A percentile compares a stretch with the other conserved stretches of the same genome.
Conservation (phyloP, 2,888 invertebrate species). For the Deladenus siricidicola region DNA sequence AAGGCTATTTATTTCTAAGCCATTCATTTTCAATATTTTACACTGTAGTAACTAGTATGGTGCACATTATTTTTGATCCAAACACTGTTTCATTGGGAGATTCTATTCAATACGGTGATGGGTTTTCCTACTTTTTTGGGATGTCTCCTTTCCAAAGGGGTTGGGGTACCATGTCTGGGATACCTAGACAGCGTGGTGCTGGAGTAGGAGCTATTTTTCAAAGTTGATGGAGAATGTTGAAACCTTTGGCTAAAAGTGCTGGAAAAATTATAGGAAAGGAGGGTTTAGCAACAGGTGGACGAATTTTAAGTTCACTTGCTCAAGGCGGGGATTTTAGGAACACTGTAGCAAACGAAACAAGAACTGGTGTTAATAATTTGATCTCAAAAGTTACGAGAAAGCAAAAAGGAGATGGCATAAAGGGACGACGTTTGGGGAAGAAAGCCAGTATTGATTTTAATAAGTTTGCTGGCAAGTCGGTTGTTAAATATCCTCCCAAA, state of each 20-base stretch:
- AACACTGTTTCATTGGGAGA: slow-evolving; percentile 4
- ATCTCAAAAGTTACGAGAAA: background rate
- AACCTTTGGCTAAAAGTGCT: too few species aligned
- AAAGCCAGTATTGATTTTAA: background rate
- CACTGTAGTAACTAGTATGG: background rate
- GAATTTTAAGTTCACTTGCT: background rate
- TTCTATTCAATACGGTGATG: slow-evolving; percentile 6
- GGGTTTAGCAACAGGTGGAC: slow-evolving; percentile 5
- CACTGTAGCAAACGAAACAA: background rate
- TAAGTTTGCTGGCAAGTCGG: background rate
- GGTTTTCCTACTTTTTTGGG: slow-evolving; percentile 1
- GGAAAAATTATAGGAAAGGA: slow-evolving; percentile 6
- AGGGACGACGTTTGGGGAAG: background rate
- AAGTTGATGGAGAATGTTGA: too few species aligned
- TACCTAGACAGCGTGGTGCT: too few species aligned
- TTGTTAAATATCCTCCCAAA: background rate
- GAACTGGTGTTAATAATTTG: background rate
- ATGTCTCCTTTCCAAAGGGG: too few species aligned
- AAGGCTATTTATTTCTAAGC: too few species aligned
- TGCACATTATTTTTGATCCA: background rate
- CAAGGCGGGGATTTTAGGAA: slow-evolving; percentile 2
- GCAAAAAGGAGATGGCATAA: background rate
- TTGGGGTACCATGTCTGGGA: too few species aligned
- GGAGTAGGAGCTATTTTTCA: too few species aligned
- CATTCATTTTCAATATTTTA: too few species aligned